phyloP scores from a whole-genome alignment of 2,888 invertebrate species.

The Pyrrhia umbra region DNA sequence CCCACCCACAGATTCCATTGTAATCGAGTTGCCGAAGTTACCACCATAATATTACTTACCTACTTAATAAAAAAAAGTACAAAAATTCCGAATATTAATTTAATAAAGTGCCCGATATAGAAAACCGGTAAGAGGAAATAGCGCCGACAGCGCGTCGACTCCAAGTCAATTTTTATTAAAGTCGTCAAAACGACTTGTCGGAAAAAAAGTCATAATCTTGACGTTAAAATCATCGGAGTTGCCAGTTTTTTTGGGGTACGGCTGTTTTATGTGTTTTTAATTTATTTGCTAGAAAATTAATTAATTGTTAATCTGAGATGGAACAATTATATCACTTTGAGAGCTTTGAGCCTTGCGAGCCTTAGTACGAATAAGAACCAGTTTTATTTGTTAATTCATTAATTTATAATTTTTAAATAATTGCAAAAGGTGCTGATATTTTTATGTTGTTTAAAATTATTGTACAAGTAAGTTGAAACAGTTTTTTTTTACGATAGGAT shows the following conservation, averaged over 20 bases:
- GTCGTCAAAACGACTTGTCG: slow-evolving; percentile 58
- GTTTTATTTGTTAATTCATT: too few relatives aligned
- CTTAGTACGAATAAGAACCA: too few relatives aligned
- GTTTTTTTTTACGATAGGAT: too few relatives aligned
- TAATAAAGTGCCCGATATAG: slow-evolving; percentile 58
- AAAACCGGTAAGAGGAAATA: slow-evolving; percentile 45
- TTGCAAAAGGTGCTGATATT: too few relatives aligned
- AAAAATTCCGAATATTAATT: slow-evolving; percentile 51
- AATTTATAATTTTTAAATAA: too few relatives aligned
- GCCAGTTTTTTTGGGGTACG: slow-evolving; percentile 51
- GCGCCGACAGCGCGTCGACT: slow-evolving; percentile 47
- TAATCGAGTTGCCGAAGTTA: slow-evolving; percentile 39
- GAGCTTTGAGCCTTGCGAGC: not conserved
- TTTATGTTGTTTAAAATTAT: too few relatives aligned
- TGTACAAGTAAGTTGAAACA: too few relatives aligned
- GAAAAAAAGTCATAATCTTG: slow-evolving; percentile 58
- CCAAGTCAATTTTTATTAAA: slow-evolving; percentile 69
- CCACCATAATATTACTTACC: slow-evolving; percentile 31
- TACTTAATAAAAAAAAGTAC: slow-evolving; percentile 36
- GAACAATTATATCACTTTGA: not conserved
- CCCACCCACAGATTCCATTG: slow-evolving; percentile 2
- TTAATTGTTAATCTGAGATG: not conserved
- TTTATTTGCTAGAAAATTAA: not conserved
- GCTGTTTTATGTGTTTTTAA: slow-evolving; percentile 2
- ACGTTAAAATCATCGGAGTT: slow-evolving; percentile 64